phyloP scores from a whole-genome alignment of 2,888 invertebrate species.

The Callyntrura guangdongensis region DNA sequence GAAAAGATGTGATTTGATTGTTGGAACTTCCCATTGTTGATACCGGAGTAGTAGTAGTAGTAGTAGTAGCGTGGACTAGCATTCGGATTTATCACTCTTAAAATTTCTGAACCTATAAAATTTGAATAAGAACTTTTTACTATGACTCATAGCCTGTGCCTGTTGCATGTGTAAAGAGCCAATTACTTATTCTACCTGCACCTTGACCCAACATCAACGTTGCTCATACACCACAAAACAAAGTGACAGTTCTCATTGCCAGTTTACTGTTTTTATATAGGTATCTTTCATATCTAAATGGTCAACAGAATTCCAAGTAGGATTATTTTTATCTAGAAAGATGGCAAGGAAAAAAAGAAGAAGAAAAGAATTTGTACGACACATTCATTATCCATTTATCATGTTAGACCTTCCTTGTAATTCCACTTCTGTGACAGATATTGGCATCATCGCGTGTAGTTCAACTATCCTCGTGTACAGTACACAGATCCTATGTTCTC shows the following conservation, averaged over 20 bases:
- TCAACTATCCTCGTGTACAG: not conserved
- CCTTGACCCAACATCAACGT: not conserved
- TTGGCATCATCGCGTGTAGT: constrained; percentile 9
- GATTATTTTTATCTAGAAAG: not conserved
- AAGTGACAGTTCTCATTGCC: constrained; percentile 47
- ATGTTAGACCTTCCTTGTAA: constrained; percentile 41
- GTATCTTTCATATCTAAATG: not conserved
- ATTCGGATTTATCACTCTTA: not conserved
- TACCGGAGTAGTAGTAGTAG: not conserved
- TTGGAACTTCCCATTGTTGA: constrained; percentile 18
- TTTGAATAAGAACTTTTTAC: not conserved
- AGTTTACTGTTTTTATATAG: not conserved
- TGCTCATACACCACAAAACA: constrained; percentile 2
- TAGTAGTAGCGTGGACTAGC: not conserved
- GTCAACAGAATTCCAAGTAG: not conserved
- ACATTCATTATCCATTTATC: constrained; percentile 58
- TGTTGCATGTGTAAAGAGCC: constrained; percentile 10
- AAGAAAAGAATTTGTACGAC: constrained; percentile 49
- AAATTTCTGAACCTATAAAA: too few species aligned
- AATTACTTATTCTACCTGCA: constrained; percentile 37
- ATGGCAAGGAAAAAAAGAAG: not conserved
- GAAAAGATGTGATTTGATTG: constrained; percentile 17
- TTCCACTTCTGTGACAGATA: constrained; percentile 48
- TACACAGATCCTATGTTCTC: not conserved
- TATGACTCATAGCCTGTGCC: not conserved